Evolutionary conservation across 2,113 vertebrate genomes (phyloP), one percentile per base, ranked within the genome.

Genomic region (Erythrocercus mccallii): DNA sequence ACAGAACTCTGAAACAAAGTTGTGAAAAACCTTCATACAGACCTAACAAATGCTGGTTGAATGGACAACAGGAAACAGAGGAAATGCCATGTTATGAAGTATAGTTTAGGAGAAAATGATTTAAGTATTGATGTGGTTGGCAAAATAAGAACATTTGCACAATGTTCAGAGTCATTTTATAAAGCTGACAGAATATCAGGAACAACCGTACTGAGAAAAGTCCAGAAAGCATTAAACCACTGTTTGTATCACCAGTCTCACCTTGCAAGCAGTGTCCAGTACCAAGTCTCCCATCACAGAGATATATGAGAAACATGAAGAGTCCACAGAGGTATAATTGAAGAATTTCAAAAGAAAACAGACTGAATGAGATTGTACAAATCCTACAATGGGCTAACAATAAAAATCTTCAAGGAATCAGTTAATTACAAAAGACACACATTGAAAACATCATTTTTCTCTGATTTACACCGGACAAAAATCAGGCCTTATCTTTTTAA

Each of bases 371-470:
- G 64, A 92, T 88, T 82, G 76, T 47, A 80, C 68, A 88, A 96
- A 90, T 92, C 86, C 80, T 66, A 51, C 76, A 92, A 92, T 70
- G 37, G 37, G 57, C n/a, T 94, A 81, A 90, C 62, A 91, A 69
- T 60, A 60, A 86, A 96, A 94, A 88, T 35, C 76, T 86, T 90
- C 56, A 80, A 86, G 53, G 38, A 81, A 74, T 93, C 92, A 93
- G 95, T 90, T 92, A 73, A 77, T 86, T 65, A 88, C 66, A 69
- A 77, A 90, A 87, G 57, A 80, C 28, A 90, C 15, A 69, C 31
- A 77, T 42, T 73, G 40, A 82, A 62, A 88, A 86, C 18, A 93
- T 64, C 19, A 69, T 80, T 83, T 85, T 86, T 37, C 44, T 85
- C 74, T 62, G 54, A 83, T 86, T 90, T 88, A 80, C n/a, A 80